phyloP scores from a whole-genome alignment of 2,113 vertebrate genomes.

The Lagopus muta region DNA sequence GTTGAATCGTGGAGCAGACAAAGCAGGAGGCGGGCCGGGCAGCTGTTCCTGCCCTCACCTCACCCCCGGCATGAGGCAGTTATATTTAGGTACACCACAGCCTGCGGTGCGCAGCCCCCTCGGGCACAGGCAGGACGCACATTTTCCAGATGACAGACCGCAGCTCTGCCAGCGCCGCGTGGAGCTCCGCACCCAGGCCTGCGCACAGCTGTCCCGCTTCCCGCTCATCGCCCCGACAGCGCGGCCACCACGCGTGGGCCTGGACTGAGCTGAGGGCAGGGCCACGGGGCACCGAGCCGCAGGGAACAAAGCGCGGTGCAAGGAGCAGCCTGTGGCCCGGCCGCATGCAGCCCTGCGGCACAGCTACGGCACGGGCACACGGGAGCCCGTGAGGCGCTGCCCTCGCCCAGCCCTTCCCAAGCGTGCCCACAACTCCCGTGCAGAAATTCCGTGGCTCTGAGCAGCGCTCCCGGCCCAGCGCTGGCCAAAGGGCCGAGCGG shows the following conservation, averaged over 20 bases:
- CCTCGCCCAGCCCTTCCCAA: too few relatives aligned
- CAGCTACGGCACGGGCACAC: too few relatives aligned
- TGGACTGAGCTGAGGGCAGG: not conserved
- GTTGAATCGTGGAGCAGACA: constrained; percentile 18
- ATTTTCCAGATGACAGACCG: constrained; percentile 65
- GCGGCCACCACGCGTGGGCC: not conserved
- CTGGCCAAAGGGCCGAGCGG: too few relatives aligned
- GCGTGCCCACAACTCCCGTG: too few relatives aligned
- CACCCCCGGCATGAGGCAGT: constrained; percentile 51
- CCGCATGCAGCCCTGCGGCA: too few relatives aligned
- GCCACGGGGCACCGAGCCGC: too few relatives aligned
- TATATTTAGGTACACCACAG: constrained; percentile 59
- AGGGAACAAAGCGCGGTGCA: too few relatives aligned
- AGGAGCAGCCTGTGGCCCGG: too few relatives aligned
- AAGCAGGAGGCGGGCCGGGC: constrained; percentile 34
- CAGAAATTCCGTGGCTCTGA: too few relatives aligned
- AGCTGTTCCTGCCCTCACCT: constrained; percentile 56
- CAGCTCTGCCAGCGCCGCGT: constrained; percentile 62
- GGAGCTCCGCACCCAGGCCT: constrained; percentile 47
- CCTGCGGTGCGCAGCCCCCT: constrained; percentile 46
- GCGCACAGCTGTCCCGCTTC: constrained; percentile 66
- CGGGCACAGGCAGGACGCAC: constrained; percentile 50
- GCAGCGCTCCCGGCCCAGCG: too few relatives aligned
- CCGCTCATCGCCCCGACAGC: constrained; percentile 51
- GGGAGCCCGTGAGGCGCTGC: too few relatives aligned